Percentiles rank a stretch among this genome's conserved stretches.
These are phyloP conservation scores for Eupithecia pulchellata DNA, from an alignment of 2,888 invertebrate genomes.

Conservation along the genomic window DNA sequence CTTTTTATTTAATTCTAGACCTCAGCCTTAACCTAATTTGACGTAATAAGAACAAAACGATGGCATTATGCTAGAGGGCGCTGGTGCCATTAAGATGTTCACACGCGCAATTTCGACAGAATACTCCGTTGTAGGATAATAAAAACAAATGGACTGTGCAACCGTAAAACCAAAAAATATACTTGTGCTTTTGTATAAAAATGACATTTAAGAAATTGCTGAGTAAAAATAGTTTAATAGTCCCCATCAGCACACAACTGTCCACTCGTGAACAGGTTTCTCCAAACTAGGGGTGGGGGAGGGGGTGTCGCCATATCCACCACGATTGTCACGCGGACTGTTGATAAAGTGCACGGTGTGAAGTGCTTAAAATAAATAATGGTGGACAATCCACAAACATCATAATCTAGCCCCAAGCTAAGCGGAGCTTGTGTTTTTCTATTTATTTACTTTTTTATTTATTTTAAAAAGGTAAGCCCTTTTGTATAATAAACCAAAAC, in stretches of 20 bases:
- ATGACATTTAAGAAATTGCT: background rate
- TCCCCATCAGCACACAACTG: background rate
- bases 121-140: conserved; percentile 21
- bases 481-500: no score
- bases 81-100: conserved; percentile 37
- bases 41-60: conserved; percentile 42
- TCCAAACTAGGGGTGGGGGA: no score
- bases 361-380: no score
- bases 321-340: no score
- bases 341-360: no score
- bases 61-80: conserved; percentile 36
- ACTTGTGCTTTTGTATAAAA: background rate
- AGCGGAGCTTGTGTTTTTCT: no score
- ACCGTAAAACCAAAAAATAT: conserved; percentile 4
- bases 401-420: no score
- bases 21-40: conserved; percentile 26
- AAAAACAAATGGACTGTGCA: conserved; percentile 22
- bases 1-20: conserved; percentile 12
- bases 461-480: no score
- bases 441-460: no score
- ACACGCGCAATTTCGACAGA: conserved; percentile 23
- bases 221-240: background rate
- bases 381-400: no score
- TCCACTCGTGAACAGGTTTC: no score
- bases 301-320: no score